Conservation (phyloP, 2,113 vertebrate species). For the Picathartes gymnocephalus region DNA sequence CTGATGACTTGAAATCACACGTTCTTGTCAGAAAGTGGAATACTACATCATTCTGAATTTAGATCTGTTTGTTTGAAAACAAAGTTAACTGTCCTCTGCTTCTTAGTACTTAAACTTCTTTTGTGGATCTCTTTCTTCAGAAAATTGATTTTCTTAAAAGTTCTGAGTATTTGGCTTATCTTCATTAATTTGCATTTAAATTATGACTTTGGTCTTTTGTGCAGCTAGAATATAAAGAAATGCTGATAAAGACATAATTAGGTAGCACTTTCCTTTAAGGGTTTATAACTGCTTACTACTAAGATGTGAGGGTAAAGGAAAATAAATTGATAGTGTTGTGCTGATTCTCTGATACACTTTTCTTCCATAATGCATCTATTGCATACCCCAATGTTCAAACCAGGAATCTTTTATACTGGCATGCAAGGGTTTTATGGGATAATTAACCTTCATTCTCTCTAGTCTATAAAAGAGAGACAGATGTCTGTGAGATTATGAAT, state of each 20-base stretch:
- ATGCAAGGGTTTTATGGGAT: neutral
- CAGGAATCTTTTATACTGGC: neutral
- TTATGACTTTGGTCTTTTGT: slow-evolving; percentile 27
- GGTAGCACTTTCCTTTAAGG: slow-evolving; percentile 4
- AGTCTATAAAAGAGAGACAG: neutral
- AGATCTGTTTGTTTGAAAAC: slow-evolving; percentile 1
- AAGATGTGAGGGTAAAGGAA: neutral
- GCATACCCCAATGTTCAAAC: neutral
- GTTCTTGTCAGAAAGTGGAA: neutral
- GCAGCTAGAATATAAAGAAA: slow-evolving; percentile 30
- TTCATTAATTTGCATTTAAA: slow-evolving; percentile 42
- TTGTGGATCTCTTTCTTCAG: neutral
- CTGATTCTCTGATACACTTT: neutral
- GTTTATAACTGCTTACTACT: neutral
- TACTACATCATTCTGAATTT: neutral
- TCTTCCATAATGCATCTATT: neutral
- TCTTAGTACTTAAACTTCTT: neutral
- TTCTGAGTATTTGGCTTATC: neutral
- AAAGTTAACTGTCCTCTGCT: neutral
- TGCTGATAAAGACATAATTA: slow-evolving; percentile 51
- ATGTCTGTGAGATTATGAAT: neutral
- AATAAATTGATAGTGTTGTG: neutral
- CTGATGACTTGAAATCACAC: neutral
- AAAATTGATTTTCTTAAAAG: neutral
- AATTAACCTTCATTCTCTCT: neutral